Evolutionary conservation across 2,113 vertebrate species (phyloP).

Genomic region (Prionailurus viverrinus): DNA sequence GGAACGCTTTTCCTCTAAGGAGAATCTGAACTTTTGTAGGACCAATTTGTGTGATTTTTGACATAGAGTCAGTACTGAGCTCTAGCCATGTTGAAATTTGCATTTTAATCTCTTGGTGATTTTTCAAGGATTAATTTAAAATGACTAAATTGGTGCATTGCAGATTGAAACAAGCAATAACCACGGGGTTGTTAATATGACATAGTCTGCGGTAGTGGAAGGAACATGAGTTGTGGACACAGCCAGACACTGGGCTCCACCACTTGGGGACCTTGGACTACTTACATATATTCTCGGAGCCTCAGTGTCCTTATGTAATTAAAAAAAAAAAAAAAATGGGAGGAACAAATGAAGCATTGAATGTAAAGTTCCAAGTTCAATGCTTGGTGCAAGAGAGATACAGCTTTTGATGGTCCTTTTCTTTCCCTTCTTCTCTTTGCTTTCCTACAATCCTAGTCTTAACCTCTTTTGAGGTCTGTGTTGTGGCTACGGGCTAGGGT

Average conservation of each 20-base stretch:
- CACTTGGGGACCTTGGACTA: not conserved
- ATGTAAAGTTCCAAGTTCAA: constrained; percentile 5
- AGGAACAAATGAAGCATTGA: not conserved
- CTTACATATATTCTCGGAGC: not conserved
- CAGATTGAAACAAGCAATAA: constrained; percentile 81
- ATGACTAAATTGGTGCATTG: constrained; percentile 77
- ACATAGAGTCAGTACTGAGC: constrained; percentile 62
- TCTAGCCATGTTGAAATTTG: constrained; percentile 78
- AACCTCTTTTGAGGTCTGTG: not conserved
- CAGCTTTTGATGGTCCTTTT: not conserved
- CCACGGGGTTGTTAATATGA: constrained; percentile 59
- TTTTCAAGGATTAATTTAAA: constrained; percentile 82
- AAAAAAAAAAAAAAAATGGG: constrained; percentile 49
- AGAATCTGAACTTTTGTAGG: constrained; percentile 76
- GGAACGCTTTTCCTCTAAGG: constrained; percentile 70
- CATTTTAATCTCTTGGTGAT: constrained; percentile 82
- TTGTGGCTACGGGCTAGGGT: not conserved
- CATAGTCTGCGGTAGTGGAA: not conserved
- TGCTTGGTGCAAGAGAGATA: not conserved
- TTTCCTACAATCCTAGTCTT: constrained; percentile 18
- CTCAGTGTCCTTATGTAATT: constrained; percentile 7
- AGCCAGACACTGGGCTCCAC: not conserved
- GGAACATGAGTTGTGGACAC: constrained; percentile 59
- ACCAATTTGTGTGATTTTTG: constrained; percentile 81
- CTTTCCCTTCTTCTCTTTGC: not conserved